Evolutionary conservation across 2,888 invertebrate genomes (phyloP).

Genomic region (Ectemnius continuus): DNA sequence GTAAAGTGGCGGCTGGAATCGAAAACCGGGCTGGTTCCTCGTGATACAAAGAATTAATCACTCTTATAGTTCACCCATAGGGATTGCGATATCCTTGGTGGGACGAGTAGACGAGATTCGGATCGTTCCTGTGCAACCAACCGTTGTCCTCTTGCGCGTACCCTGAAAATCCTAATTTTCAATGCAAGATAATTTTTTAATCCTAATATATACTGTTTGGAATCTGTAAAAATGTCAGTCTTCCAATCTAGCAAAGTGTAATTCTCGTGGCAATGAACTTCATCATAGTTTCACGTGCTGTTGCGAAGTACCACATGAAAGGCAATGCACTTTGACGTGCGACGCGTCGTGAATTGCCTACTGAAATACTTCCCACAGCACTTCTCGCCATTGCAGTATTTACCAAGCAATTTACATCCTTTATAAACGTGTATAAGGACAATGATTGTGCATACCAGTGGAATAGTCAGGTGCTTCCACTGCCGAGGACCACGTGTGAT

Average conservation of each 20-base stretch:
- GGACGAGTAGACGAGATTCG: slow-evolving; percentile 42
- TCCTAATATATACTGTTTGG: background rate
- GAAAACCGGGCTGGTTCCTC: background rate
- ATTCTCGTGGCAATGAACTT: too few species aligned
- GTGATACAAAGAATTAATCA: background rate
- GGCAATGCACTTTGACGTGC: too few species aligned
- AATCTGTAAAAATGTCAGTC: too few species aligned
- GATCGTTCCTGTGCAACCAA: slow-evolving; percentile 73
- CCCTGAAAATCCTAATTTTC: slow-evolving; percentile 51
- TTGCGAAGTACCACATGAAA: too few species aligned
- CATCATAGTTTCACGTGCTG: too few species aligned
- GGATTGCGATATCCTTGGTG: slow-evolving; percentile 62
- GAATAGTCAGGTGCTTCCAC: slow-evolving; percentile 73
- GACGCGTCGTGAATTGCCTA: too few species aligned
- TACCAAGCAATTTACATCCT: too few species aligned
- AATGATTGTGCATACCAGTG: slow-evolving; percentile 59
- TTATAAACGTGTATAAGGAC: background rate
- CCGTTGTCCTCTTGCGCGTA: slow-evolving; percentile 71
- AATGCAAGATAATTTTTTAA: background rate
- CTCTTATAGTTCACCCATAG: slow-evolving; percentile 43
- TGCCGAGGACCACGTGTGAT: slow-evolving; percentile 70
- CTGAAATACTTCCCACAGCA: too few species aligned
- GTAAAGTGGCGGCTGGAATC: background rate
- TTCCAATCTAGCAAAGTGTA: too few species aligned
- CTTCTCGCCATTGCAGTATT: too few species aligned